Conservation (phyloP, 2,113 vertebrate genomes). For the Oreocharis arfaki region DNA sequence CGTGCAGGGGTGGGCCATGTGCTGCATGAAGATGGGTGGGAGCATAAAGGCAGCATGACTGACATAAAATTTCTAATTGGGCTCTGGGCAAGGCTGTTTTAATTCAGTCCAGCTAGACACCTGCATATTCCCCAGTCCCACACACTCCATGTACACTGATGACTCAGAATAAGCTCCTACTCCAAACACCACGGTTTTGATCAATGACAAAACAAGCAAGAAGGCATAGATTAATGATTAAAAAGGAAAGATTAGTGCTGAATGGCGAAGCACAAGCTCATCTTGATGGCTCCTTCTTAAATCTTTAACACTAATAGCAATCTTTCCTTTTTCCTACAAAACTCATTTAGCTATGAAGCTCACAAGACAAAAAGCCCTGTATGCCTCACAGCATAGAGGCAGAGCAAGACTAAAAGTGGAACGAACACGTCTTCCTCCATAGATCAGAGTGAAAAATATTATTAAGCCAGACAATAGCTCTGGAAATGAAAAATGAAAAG, state of each 20-base stretch:
- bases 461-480: not conserved
- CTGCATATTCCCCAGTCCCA: not conserved
- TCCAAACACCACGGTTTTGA: not conserved
- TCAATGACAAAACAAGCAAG: not conserved
- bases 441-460: not conserved
- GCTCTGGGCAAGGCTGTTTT: not conserved
- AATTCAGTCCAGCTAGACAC: not conserved
- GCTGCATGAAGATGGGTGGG: not conserved
- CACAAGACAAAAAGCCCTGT: not conserved
- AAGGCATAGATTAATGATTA: not conserved
- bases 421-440: accelerated
- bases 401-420: not conserved
- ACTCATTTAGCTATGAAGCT: not conserved
- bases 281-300: not conserved
- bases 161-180: not conserved
- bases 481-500: not conserved
- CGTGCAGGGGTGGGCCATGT: not conserved
- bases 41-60: not conserved
- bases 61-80: not conserved
- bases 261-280: not conserved
- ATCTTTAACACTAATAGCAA: not conserved
- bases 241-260: not conserved
- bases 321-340: not conserved
- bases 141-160: not conserved
- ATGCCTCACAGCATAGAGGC: not conserved